Evolutionary conservation across 2,113 vertebrate species (phyloP).

Genomic region (Bujurquina vittata): DNA sequence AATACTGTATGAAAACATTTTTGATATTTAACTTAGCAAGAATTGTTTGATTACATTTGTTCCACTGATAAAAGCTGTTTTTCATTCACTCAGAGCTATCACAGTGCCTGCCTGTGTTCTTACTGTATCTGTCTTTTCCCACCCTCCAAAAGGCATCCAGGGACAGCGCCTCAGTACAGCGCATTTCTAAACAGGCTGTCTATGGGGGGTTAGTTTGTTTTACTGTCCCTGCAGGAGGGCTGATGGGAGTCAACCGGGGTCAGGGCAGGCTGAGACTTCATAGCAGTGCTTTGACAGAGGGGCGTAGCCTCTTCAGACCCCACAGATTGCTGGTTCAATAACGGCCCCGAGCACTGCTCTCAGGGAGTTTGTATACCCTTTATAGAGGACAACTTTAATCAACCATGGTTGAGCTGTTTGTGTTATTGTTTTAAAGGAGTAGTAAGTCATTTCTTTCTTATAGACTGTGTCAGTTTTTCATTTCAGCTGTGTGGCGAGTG

Average conservation of each 20-base stretch:
- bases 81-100: neutral
- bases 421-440: constrained; percentile 57
- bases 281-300: constrained; percentile 68
- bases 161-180: constrained; percentile 66
- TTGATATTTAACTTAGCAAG: constrained; percentile 18
- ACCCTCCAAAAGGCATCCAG: constrained; percentile 55
- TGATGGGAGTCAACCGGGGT: constrained; percentile 76
- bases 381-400: constrained; percentile 73
- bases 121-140: constrained; percentile 50
- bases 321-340: constrained; percentile 76
- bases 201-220: constrained; percentile 77
- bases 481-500: neutral
- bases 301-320: constrained; percentile 71
- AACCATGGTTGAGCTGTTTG: constrained; percentile 61
- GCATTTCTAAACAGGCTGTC: constrained; percentile 76
- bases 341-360: constrained; percentile 42
- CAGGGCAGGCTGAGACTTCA: constrained; percentile 67
- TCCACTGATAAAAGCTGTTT: neutral
- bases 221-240: constrained; percentile 76
- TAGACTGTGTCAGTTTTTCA: constrained; percentile 38
- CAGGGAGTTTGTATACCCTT: constrained; percentile 61
- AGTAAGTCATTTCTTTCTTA: constrained; percentile 37
- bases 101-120: neutral
- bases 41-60: constrained; percentile 25
- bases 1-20: constrained; percentile 14